Evolutionary conservation across 2,888 invertebrate genomes (phyloP).

Genomic region (Masnerella sp.): DNA sequence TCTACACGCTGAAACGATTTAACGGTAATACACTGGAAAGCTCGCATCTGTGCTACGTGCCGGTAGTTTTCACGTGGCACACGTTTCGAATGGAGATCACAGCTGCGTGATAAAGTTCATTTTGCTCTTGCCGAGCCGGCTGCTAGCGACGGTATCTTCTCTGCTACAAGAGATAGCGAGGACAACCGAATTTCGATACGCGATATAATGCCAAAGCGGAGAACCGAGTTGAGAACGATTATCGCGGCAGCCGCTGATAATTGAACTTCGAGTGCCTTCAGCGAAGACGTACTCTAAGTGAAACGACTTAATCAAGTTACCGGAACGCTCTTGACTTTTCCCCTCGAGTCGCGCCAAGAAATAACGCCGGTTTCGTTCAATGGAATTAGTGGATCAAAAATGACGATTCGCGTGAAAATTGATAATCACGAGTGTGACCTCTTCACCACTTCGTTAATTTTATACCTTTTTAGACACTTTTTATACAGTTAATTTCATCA

Average conservation of each 20-base stretch:
- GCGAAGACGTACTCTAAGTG: constrained; percentile 30
- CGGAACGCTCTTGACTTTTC: constrained; percentile 33
- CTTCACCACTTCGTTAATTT: neutral
- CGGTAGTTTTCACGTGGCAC: constrained; percentile 62
- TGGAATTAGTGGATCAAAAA: constrained; percentile 17
- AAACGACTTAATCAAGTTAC: constrained; percentile 44
- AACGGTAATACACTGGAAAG: constrained; percentile 39
- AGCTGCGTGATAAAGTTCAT: constrained; percentile 70
- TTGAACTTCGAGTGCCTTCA: constrained; percentile 60
- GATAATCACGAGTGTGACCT: neutral
- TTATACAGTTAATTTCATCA: no score
- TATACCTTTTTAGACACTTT: no score
- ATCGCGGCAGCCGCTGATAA: constrained; percentile 63
- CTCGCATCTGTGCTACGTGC: constrained; percentile 44
- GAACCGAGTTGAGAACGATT: constrained; percentile 61
- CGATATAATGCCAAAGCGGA: constrained; percentile 44
- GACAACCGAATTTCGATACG: constrained; percentile 61
- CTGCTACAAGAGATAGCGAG: constrained; percentile 58
- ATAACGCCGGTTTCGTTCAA: constrained; percentile 11
- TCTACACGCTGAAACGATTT: constrained; percentile 51
- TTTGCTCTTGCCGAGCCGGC: constrained; percentile 63
- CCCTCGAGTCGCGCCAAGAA: constrained; percentile 5
- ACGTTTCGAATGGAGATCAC: constrained; percentile 69
- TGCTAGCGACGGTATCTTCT: constrained; percentile 65
- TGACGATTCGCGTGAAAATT: constrained; percentile 1